Evolutionary conservation across 2,797 vertebrate genomes (phyloP).

Genomic region (Poeciliopsis paucimaculata): DNA sequence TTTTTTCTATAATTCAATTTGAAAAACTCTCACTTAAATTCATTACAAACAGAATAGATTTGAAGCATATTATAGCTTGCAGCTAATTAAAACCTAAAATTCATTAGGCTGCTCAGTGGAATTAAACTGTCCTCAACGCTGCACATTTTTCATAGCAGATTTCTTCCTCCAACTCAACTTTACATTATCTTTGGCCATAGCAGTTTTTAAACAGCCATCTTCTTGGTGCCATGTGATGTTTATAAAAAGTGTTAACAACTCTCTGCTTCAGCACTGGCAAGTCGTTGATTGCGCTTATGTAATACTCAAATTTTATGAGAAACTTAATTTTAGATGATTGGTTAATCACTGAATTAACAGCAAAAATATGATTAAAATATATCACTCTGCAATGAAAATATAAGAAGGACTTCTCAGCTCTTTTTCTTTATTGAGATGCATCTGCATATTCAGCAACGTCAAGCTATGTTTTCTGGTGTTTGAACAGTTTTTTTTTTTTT

Average conservation of each 20-base stretch:
- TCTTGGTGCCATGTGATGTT: background rate
- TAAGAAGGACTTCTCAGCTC: background rate
- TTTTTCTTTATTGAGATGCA: conserved; percentile 5
- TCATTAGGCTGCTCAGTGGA: background rate
- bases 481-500: conserved; percentile 21
- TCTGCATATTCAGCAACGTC: conserved; percentile 22
- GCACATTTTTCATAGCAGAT: background rate
- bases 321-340: background rate
- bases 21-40: background rate
- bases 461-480: conserved; percentile 20
- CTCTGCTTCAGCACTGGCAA: background rate
- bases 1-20: background rate
- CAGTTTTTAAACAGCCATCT: background rate
- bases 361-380: background rate
- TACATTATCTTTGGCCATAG: background rate
- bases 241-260: background rate
- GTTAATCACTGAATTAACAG: background rate
- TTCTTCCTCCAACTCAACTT: background rate
- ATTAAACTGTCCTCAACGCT: background rate
- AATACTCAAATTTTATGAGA: background rate
- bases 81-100: background rate
- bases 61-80: background rate
- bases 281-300: background rate
- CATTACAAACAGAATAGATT: background rate
- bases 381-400: background rate